Base-by-base conservation (phyloP, 2,113 vertebrate genomes). In the Zosterops borbonicus region DNA sequence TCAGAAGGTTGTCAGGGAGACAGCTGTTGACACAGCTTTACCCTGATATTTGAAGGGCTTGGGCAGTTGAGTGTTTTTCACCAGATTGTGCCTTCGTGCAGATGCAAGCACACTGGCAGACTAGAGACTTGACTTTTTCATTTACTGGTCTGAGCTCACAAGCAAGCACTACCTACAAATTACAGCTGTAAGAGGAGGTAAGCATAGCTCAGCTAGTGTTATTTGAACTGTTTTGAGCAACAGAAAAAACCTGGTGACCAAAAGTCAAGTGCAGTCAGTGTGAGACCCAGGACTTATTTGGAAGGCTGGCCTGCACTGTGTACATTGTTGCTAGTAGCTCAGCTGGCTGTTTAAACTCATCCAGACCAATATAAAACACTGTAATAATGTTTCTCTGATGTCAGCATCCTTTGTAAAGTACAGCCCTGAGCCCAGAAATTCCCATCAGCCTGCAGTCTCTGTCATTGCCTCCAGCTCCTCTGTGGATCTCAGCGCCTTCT, bases 1-100 rank as follows among this genome's bases (percentile, higher is more conserved):
- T 96, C 78, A 76, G 41, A 58, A 2, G 9, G 88, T 93, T 95
- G 88, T 83, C 92, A 88, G 83, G 89, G 90, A 94, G 67, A 95
- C 71, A 83, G 68, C 35, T 67, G 79, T 85, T 95, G 87, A 94
- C 88, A 94, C 39, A 94, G 76, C 68, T 93, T 91, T 90, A 79
- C 50, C 39, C 60, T 94, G 82, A 60, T 85, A 92, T 96, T 91
- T 94, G 89, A 55, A 90, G 39, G 63, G 82, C 68, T 92, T 59
- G 88, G 74, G 69, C 67, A 91, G 79, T 47, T 12, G 1, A 39
- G 47, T 74, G 68, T 60, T 91, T 83, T 75, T 76, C 87, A 92
- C 64, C 2, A 19, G 74, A 84, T 63, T 94, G 76, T 77, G 81
- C 81, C 60, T 49, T 91, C 12, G 5, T 82, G 82, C 87, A 96